These are phyloP conservation scores for Campylomormyrus tamandua DNA, from an alignment of 2,113 vertebrate species.

Conservation along the genomic window DNA sequence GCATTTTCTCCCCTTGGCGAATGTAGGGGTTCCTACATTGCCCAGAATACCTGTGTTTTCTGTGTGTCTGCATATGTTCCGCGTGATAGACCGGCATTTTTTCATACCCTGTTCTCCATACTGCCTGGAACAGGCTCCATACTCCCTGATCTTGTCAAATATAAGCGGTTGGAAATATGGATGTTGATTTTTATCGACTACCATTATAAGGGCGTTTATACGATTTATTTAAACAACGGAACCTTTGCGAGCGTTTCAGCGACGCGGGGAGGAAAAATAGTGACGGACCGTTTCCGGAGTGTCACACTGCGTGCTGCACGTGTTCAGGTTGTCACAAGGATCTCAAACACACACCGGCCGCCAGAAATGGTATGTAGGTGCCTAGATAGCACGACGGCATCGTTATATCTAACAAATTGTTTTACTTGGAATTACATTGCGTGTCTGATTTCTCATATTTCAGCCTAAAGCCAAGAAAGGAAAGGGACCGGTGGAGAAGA, in stretches of 20 bases:
- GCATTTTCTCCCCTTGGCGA: background rate
- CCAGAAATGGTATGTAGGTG: background rate
- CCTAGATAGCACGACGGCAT: too few relatives aligned
- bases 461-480: conserved; percentile 77
- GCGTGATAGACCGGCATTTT: background rate
- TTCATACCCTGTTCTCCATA: background rate
- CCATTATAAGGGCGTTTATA: background rate
- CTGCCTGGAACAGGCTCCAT: background rate
- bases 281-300: background rate
- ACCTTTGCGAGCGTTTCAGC: background rate
- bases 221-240: background rate
- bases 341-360: background rate
- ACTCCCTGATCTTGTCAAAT: background rate
- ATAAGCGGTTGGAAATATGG: background rate
- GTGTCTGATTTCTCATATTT: conserved; percentile 22
- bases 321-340: background rate
- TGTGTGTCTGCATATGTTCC: background rate
- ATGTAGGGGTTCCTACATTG: background rate
- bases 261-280: background rate
- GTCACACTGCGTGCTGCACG: background rate
- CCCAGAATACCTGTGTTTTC: background rate
- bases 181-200: background rate
- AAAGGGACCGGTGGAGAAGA: conserved; percentile 67
- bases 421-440: background rate
- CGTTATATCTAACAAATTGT: background rate